A percentile compares a stretch with the other conserved stretches of the same genome.
phyloP scores from a whole-genome alignment of 2,113 vertebrate species.

The Lophura nycthemera region DNA sequence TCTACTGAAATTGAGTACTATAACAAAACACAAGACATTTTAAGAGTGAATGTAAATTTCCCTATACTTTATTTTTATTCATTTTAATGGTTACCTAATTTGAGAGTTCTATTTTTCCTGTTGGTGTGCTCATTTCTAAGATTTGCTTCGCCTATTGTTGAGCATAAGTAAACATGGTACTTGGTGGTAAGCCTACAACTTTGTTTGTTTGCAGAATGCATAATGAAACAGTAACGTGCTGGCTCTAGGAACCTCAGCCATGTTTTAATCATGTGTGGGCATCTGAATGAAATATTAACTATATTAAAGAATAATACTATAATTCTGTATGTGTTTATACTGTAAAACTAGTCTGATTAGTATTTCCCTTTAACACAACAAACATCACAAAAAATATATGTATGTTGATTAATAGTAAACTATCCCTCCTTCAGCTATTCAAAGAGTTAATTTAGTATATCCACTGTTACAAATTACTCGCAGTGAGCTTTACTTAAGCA shows the following conservation, averaged over 20 bases:
- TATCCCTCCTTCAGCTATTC: neutral
- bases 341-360: conserved; percentile 39
- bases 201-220: neutral
- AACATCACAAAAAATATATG: conserved; percentile 7
- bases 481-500: neutral
- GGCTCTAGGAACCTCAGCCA: conserved; percentile 33
- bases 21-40: conserved; percentile 8
- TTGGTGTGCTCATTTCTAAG: conserved; percentile 1
- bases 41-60: conserved; percentile 29
- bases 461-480: neutral
- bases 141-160: neutral
- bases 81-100: conserved; percentile 44
- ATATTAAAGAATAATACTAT: neutral
- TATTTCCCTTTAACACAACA: conserved; percentile 14
- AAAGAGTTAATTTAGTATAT: neutral
- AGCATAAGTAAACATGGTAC: neutral
- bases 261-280: conserved; percentile 46
- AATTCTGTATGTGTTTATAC: conserved; percentile 27
- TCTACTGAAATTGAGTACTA: conserved; percentile 48
- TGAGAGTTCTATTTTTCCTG: conserved; percentile 38
- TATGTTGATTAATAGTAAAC: conserved; percentile 3
- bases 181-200: neutral
- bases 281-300: conserved; percentile 60
- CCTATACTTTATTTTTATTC: neutral
- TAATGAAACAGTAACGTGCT: conserved; percentile 10